Evolutionary conservation across 2,797 vertebrate species (phyloP).

Genomic region (Hyperoplus immaculatus): DNA sequence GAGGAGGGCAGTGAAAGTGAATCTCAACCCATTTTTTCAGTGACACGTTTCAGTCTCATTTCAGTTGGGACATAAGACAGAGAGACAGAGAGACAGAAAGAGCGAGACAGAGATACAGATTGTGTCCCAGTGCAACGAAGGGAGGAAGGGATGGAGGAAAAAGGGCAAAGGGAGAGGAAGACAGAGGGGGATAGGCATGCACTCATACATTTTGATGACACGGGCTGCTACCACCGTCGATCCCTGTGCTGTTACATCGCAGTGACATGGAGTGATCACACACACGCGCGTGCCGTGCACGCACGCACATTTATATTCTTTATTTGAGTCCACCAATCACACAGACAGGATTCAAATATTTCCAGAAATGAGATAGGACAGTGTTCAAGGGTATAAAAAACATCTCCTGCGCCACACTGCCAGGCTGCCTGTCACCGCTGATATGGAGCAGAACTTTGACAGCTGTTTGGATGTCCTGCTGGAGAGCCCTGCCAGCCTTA

Average conservation of each 20-base stretch:
- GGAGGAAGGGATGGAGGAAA: conserved; percentile 2
- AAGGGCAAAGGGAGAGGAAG: conserved; percentile 15
- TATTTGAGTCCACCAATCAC: too few species aligned
- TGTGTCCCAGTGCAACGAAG: conserved; percentile 9
- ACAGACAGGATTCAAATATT: too few species aligned
- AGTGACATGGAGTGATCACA: conserved; percentile 32
- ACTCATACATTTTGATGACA: conserved; percentile 67
- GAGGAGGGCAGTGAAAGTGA: conserved; percentile 23
- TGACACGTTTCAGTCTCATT: conserved; percentile 47
- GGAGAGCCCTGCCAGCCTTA: too few species aligned
- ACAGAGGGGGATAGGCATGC: conserved; percentile 24
- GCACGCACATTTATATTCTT: too few species aligned
- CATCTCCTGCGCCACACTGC: too few species aligned
- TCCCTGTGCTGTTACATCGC: conserved; percentile 58
- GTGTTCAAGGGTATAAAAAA: too few species aligned
- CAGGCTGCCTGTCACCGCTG: too few species aligned
- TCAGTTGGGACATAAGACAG: conserved; percentile 32
- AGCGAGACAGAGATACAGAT: conserved; percentile 9
- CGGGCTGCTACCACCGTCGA: conserved; percentile 38
- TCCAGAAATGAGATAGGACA: too few species aligned
- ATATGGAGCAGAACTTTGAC: too few species aligned
- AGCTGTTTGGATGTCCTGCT: too few species aligned
- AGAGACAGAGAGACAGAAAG: not conserved
- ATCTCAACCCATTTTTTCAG: conserved; percentile 28
- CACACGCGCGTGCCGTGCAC: not conserved